A percentile compares a stretch with the other conserved stretches of the same genome.
Evolutionary conservation across 2,888 invertebrate genomes (phyloP).

Genomic region (Hyalella azteca): DNA sequence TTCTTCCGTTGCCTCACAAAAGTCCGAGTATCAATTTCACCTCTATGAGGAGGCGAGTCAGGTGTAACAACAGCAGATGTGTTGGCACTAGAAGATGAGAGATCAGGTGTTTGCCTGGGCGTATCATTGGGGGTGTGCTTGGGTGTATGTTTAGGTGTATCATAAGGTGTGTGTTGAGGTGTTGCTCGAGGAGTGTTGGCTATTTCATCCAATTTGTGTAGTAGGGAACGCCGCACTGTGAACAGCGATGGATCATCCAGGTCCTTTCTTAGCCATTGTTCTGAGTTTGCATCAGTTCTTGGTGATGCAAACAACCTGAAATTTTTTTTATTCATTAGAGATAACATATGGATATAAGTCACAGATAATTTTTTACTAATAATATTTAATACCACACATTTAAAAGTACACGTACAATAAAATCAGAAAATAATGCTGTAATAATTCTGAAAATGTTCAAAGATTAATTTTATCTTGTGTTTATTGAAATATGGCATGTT

Average conservation of each 20-base stretch:
- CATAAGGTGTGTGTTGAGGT: constrained; percentile 19
- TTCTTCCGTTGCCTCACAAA: constrained; percentile 56
- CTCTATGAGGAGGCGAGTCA: constrained; percentile 55
- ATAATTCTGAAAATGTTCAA: background rate
- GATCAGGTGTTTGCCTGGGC: constrained; percentile 52
- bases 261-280: constrained; percentile 55
- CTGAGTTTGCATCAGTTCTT: constrained; percentile 41
- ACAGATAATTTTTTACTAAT: background rate
- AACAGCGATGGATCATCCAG: constrained; percentile 51
- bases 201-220: constrained; percentile 55
- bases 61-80: constrained; percentile 55
- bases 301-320: constrained; percentile 57
- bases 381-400: background rate
- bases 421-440: background rate
- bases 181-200: constrained; percentile 36
- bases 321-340: background rate
- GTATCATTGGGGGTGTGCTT: constrained; percentile 44
- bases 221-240: constrained; percentile 45
- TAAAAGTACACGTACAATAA: background rate
- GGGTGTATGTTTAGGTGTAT: constrained; percentile 15
- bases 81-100: constrained; percentile 51
- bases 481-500: too few relatives aligned
- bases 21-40: constrained; percentile 56
- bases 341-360: background rate
- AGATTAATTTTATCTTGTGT: background rate